A percentile compares a stretch with the other conserved stretches of the same genome.
phyloP scores from a whole-genome alignment of 1,140 invertebrate species.

The Globodera rostochiensis region DNA sequence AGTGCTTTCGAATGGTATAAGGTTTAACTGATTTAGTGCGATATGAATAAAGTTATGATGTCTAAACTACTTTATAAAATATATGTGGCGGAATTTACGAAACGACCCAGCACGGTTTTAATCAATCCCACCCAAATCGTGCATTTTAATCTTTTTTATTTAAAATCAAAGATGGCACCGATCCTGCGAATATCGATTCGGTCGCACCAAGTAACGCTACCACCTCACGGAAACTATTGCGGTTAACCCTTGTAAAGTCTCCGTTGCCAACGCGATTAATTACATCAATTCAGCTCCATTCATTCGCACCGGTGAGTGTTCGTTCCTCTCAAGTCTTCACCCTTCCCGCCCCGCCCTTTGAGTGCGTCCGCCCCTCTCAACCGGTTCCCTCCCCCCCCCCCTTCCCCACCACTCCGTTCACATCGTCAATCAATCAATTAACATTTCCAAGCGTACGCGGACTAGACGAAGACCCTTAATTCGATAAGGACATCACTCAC shows the following conservation, averaged over 20 bases:
- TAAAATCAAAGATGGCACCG: no score
- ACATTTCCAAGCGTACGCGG: neutral
- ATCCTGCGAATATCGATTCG: no score
- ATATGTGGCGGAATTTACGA: no score
- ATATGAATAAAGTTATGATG: no score
- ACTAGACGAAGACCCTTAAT: neutral
- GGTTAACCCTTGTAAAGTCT: neutral
- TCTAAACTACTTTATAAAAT: no score
- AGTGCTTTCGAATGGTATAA: no score
- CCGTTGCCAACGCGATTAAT: neutral
- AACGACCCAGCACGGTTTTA: no score
- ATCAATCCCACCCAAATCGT: no score
- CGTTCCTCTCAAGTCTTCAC: neutral
- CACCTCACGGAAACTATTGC: no score
- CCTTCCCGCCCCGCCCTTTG: neutral
- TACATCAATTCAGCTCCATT: conserved; percentile 11
- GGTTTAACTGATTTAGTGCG: no score
- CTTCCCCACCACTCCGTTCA: neutral
- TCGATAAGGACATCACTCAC: neutral
- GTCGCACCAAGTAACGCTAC: no score
- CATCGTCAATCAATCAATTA: neutral
- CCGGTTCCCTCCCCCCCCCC: conserved; percentile 1
- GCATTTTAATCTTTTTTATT: no score
- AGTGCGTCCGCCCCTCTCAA: neutral
- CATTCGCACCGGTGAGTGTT: neutral